Evolutionary conservation across 1,140 invertebrate species (phyloP), one percentile per base, ranked within the genome.

Genomic region (Diuraphis noxia): DNA sequence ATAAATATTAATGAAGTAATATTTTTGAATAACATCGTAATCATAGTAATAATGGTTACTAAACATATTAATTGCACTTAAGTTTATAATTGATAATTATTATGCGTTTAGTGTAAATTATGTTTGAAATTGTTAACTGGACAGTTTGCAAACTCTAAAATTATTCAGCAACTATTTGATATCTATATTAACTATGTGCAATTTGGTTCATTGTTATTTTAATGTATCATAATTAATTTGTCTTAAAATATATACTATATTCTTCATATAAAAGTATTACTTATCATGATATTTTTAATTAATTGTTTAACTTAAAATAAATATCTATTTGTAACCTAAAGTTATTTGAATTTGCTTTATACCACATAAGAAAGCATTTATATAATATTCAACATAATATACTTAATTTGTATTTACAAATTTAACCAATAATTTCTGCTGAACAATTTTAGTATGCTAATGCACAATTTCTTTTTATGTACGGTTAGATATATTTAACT

Each of bases 391-490:
- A 63, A 63, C 30, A 63, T 23, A 63, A 40, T n/a, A 41, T 30
- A 63, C 25, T 88, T 85, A 46, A 87, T 87, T n/a, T 88, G 5
- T 88, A 63, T 88, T 88, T 88, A 63, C 86, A 56, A 41, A 36
- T 88, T 87, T 56, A 88, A 40, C 25, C 43, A 49, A 52, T 86
- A 86, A 86, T 86, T 56, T 88, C 38, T 88, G 86, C 86, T 88
- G 86, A 88, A 88, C 86, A 88, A 88, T 88, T 88, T 88, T 88
- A 56, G 52, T 40, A 88, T 40, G 86, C 86, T 87, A 63, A 56
- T 56, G 86, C 86, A 88, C 86, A 88, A 23, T 56, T 88, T 88
- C 52, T 86, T 49, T 88, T 88, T 88, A 40, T 88, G 52, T 88
- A 63, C 9, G 5, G 36, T 87, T 87, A 88, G 36, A 63, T 63